These are phyloP conservation scores for Tupaia chinensis DNA, from an alignment of 2,113 vertebrate species.

Conservation along the genomic window DNA sequence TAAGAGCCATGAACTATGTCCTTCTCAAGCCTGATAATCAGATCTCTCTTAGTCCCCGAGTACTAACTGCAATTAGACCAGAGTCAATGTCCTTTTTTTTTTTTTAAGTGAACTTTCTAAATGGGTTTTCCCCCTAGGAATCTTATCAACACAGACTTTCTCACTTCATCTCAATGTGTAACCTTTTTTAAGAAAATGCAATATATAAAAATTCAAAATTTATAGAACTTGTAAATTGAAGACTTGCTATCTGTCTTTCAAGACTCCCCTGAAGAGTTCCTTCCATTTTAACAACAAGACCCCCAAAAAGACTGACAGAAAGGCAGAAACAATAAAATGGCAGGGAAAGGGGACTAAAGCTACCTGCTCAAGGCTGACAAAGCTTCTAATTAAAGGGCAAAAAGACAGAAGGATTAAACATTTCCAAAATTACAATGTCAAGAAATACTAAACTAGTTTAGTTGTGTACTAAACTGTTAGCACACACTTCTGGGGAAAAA, in stretches of 20 bases:
- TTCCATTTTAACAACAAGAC: constrained; percentile 17
- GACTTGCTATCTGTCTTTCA: constrained; percentile 11
- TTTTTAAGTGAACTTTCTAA: constrained; percentile 14
- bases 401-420: neutral
- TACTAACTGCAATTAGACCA: constrained; percentile 22
- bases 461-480: neutral
- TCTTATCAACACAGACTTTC: constrained; percentile 42
- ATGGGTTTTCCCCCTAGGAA: neutral
- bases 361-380: neutral
- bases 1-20: constrained; percentile 30
- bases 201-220: constrained; percentile 56
- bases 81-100: neutral
- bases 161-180: constrained; percentile 31
- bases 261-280: constrained; percentile 15
- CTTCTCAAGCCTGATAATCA: neutral
- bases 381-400: constrained; percentile 46
- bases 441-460: neutral
- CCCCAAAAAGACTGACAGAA: constrained; percentile 13
- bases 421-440: neutral
- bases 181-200: constrained; percentile 58
- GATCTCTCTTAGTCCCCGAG: neutral
- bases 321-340: neutral
- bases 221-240: constrained; percentile 45
- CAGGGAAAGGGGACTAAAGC: neutral
- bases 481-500: neutral